Evolutionary conservation across 2,113 vertebrate species (phyloP).

Genomic region (Oreochromis tanganicae): DNA sequence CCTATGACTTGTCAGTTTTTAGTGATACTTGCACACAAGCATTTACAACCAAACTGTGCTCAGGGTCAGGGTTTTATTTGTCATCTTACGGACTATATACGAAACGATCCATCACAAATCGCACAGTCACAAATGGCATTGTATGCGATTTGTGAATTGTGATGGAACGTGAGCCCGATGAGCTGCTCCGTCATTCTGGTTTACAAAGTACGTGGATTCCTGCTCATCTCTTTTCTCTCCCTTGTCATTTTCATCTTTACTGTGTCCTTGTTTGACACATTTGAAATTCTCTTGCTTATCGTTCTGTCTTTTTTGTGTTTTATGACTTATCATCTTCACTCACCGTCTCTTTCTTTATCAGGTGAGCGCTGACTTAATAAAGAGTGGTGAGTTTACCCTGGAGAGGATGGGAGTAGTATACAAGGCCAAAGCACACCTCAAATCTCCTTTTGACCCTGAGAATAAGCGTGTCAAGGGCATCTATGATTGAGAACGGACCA

Average conservation of each 20-base stretch:
- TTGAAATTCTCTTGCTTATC: background rate
- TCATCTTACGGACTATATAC: background rate
- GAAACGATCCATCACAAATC: background rate
- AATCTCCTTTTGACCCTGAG: slow-evolving; percentile 87
- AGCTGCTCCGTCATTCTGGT: background rate
- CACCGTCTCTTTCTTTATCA: slow-evolving; percentile 26
- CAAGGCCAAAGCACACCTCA: slow-evolving; percentile 82
- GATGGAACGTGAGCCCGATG: background rate
- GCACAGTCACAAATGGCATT: background rate
- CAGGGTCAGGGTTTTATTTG: background rate
- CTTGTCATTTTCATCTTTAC: background rate
- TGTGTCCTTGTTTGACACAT: background rate
- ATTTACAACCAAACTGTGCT: background rate
- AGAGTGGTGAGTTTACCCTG: slow-evolving; percentile 80
- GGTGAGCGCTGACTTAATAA: slow-evolving; percentile 86
- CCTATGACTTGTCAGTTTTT: background rate
- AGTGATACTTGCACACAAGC: background rate
- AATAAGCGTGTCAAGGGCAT: slow-evolving; percentile 89
- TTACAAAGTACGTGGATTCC: background rate
- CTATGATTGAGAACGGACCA: slow-evolving; percentile 66
- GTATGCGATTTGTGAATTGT: background rate
- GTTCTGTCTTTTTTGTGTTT: background rate
- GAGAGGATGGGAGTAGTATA: slow-evolving; percentile 88
- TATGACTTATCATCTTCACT: background rate
- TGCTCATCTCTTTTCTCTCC: background rate